Percentiles rank a stretch among this genome's conserved stretches.
Conservation (phyloP, 2,888 invertebrate genomes). For the Lissocephala sabroskyi region DNA sequence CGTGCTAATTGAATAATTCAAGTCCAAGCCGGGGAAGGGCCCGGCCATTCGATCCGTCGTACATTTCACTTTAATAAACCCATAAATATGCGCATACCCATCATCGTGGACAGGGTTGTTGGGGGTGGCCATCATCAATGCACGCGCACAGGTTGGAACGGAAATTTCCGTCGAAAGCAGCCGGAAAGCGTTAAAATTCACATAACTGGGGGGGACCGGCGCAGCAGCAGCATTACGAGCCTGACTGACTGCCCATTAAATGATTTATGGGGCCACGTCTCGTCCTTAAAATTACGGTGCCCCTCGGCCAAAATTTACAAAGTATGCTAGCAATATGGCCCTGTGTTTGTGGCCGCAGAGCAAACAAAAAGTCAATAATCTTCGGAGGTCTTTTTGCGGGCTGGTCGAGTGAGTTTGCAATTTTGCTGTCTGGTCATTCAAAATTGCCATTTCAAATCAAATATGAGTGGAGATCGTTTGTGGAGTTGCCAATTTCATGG, state of each 20-base stretch:
- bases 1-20: constrained; percentile 46
- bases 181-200: constrained; percentile 32
- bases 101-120: background rate
- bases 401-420: too few relatives aligned
- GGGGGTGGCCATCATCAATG: constrained; percentile 21
- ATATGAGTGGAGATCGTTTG: too few relatives aligned
- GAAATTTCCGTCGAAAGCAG: constrained; percentile 27
- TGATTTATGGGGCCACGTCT: constrained; percentile 54
- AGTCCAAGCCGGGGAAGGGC: constrained; percentile 19
- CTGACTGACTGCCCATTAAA: constrained; percentile 23
- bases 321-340: too few relatives aligned
- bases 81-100: constrained; percentile 22
- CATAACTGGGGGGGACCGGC: constrained; percentile 39
- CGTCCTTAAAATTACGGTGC: too few relatives aligned
- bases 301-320: too few relatives aligned
- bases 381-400: too few relatives aligned
- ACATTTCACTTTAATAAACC: constrained; percentile 40
- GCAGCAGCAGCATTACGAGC: constrained; percentile 9
- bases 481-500: too few relatives aligned
- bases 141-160: constrained; percentile 5
- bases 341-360: too few relatives aligned
- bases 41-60: too few relatives aligned
- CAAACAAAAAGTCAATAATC: too few relatives aligned
- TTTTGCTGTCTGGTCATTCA: too few relatives aligned
- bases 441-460: too few relatives aligned